Percentiles rank a stretch among this genome's conserved stretches.
Conservation (phyloP, 2,888 invertebrate genomes). For the Xestia xanthographa region DNA sequence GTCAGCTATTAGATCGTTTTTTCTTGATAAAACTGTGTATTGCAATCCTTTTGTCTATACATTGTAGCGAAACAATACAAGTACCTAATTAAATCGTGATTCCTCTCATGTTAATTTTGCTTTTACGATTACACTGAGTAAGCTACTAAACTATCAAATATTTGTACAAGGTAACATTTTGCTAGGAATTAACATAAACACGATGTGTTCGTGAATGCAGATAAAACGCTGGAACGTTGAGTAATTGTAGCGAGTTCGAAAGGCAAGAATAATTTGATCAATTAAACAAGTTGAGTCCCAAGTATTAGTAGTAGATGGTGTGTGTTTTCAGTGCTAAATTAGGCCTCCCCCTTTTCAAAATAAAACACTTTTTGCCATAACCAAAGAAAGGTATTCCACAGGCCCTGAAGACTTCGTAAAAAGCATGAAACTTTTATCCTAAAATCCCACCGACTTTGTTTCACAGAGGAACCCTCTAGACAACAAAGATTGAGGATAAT, state of each 20-base stretch:
- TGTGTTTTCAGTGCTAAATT: background rate
- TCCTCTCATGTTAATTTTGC: slow-evolving; percentile 8
- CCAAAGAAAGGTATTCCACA: background rate
- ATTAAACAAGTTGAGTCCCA: background rate
- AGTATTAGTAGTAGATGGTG: background rate
- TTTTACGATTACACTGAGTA: slow-evolving; percentile 7
- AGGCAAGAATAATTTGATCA: slow-evolving; percentile 5
- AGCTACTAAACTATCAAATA: slow-evolving; percentile 31
- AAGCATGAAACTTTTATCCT: too few relatives aligned
- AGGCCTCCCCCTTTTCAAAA: background rate
- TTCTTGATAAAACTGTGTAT: background rate
- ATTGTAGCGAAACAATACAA: slow-evolving; percentile 4
- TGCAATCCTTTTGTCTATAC: background rate
- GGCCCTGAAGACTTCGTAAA: background rate
- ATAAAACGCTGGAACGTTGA: slow-evolving; percentile 21
- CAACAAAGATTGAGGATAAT: background rate
- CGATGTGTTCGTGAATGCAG: slow-evolving; percentile 25
- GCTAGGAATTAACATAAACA: slow-evolving; percentile 38
- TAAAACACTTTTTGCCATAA: background rate
- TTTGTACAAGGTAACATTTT: slow-evolving; percentile 37
- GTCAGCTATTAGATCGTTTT: background rate
- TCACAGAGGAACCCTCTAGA: background rate
- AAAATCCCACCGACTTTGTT: too few relatives aligned
- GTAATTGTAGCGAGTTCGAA: slow-evolving; percentile 25
- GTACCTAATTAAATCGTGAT: slow-evolving; percentile 6